Base-by-base conservation (phyloP, 2,888 invertebrate genomes). In the Augochlorella aurata region DNA sequence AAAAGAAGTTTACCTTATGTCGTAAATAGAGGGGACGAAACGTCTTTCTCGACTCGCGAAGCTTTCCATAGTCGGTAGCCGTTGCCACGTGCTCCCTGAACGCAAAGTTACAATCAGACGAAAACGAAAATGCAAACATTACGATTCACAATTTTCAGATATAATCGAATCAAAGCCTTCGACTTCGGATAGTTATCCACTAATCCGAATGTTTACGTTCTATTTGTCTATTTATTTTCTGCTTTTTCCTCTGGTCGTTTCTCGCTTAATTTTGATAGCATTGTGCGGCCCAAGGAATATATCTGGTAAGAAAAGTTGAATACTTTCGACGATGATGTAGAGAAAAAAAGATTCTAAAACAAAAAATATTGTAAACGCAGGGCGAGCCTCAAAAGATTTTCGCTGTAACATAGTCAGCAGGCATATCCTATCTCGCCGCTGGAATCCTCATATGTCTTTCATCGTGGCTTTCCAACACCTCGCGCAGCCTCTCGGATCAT, bases 381-480 rank as follows among this genome's bases (percentile, higher is more conserved):
- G 84, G 75, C 80, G 68, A 45, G 66, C 69, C 75, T 84, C 67
- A 71, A 74, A 82, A 79, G 81, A 76, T 87, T 86, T 83, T 81
- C 85, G 84, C 77, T 77, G 85, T 84, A 86, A 87, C 84, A 84
- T 87, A 91, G 89, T 91, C 90, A 90, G 82, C 92, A 87, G 89
- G 88, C 88, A 89, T 84, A 89, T 92, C 92, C 91, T 92, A 93
- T 93, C 90, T 92, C 92, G 87, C 92, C 83, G 92, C 93, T 93
- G 93, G 93, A 93, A 92, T 93, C 91, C 93, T 92, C 93, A 91
- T 93, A 92, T 92, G 92, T 93, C 93, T 91, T 90, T 93, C 93
- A 90, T 85, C 92, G 86, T 82, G 84, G 86, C 88, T 82, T 89
- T 87, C 90, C 89, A 89, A 90, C 91, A 88, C 89, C 89, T 91